These are phyloP conservation scores for Sander lucioperca DNA, from an alignment of 2,113 vertebrate species.

Conservation along the genomic window DNA sequence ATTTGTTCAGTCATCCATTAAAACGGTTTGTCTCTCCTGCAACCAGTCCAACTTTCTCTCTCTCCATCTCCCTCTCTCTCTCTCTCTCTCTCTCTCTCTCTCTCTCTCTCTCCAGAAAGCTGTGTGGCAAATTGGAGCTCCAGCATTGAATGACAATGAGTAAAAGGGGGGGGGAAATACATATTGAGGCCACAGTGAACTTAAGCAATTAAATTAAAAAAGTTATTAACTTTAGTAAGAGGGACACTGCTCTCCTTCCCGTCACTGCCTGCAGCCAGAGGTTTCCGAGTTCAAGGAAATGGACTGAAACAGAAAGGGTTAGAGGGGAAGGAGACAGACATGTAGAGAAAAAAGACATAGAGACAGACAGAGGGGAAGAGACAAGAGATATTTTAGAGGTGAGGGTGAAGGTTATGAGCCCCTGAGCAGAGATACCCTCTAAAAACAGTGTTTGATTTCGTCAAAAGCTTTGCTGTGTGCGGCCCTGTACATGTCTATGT, in stretches of 20 bases:
- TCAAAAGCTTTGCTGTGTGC: background rate
- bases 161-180: constrained; percentile 63
- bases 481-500: background rate
- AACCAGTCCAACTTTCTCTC: constrained; percentile 45
- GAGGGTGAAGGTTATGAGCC: constrained; percentile 38
- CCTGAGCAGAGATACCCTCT: constrained; percentile 22
- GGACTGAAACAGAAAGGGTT: constrained; percentile 15
- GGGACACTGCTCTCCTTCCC: constrained; percentile 70
- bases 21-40: constrained; percentile 76
- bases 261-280: constrained; percentile 59
- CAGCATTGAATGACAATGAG: constrained; percentile 82
- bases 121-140: constrained; percentile 81
- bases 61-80: constrained; percentile 23
- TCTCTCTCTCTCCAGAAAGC: constrained; percentile 62
- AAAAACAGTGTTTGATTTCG: background rate
- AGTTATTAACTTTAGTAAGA: constrained; percentile 83
- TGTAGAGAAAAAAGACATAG: background rate
- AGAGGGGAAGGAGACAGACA: constrained; percentile 4
- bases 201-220: constrained; percentile 86
- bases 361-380: constrained; percentile 2
- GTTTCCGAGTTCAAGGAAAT: constrained; percentile 62
- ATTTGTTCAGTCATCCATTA: constrained; percentile 87
- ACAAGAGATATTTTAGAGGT: constrained; percentile 43
- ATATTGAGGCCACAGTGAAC: constrained; percentile 82
- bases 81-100: constrained; percentile 30